A percentile compares a stretch with the other conserved stretches of the same genome.
phyloP scores from a whole-genome alignment of 2,888 invertebrate genomes.

The Papilio protenor region DNA sequence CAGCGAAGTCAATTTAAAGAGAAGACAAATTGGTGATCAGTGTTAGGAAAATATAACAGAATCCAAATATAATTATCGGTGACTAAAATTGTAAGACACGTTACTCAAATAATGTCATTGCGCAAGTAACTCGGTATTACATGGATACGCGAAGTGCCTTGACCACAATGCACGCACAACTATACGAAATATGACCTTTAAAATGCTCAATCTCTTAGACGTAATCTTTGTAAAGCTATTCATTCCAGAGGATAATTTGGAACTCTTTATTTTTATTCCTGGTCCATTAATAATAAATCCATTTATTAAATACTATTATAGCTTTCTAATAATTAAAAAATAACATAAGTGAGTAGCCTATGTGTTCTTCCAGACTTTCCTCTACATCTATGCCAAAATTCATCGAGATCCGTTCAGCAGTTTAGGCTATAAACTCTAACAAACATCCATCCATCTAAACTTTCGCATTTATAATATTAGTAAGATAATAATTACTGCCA shows the following conservation, averaged over 20 bases:
- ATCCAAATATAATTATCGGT: slow-evolving; percentile 7
- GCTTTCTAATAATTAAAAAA: too few species aligned
- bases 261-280: background rate
- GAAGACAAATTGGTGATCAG: background rate
- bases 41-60: background rate
- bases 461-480: too few species aligned
- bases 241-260: background rate
- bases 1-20: background rate
- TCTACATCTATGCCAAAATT: too few species aligned
- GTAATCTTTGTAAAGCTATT: slow-evolving; percentile 6
- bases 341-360: too few species aligned
- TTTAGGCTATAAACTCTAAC: too few species aligned
- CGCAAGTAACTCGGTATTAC: slow-evolving; percentile 21
- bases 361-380: too few species aligned
- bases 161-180: slow-evolving; percentile 24
- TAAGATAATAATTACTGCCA: background rate
- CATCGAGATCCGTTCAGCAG: too few species aligned
- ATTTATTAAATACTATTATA: too few species aligned
- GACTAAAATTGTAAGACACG: slow-evolving; percentile 17
- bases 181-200: slow-evolving; percentile 38
- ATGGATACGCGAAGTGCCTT: slow-evolving; percentile 30
- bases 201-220: slow-evolving; percentile 25
- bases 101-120: slow-evolving; percentile 34
- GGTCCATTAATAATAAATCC: background rate
- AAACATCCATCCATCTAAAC: too few species aligned